phyloP scores from a whole-genome alignment of 2,797 vertebrate genomes.

The Bovichtus diacanthus region DNA sequence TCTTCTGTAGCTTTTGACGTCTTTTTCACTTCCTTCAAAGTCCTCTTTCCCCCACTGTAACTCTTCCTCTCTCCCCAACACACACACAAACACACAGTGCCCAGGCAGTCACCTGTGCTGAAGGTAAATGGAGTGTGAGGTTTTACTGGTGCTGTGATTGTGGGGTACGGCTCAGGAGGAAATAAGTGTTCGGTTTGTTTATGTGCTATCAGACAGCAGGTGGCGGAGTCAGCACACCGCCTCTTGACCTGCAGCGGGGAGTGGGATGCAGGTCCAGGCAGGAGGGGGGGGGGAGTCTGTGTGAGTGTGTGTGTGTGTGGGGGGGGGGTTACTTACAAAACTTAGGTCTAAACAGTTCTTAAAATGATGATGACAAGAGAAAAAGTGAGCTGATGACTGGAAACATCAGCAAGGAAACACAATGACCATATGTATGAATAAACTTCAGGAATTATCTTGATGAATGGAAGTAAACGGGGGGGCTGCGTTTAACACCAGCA shows the following conservation, averaged over 20 bases:
- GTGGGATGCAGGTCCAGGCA: slow-evolving; percentile 29
- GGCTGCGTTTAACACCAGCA: too few species aligned
- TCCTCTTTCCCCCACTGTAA: neutral
- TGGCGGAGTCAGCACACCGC: slow-evolving; percentile 71
- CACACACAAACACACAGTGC: slow-evolving; percentile 16
- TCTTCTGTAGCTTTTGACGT: neutral
- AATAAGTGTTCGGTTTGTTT: slow-evolving; percentile 79
- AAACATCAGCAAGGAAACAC: neutral
- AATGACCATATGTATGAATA: too few species aligned
- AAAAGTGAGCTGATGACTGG: neutral
- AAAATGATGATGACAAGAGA: neutral
- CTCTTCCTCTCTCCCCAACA: too few species aligned
- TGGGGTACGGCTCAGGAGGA: slow-evolving; percentile 80
- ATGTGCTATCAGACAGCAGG: slow-evolving; percentile 82
- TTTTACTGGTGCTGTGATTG: slow-evolving; percentile 85
- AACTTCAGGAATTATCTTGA: too few species aligned
- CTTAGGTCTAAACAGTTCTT: slow-evolving; percentile 17
- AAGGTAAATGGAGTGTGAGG: slow-evolving; percentile 86
- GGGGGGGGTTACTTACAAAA: slow-evolving; percentile 14
- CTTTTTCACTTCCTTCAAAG: slow-evolving; percentile 21
- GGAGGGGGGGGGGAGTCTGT: too few species aligned
- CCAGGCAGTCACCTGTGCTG: slow-evolving; percentile 80
- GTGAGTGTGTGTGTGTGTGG: too few species aligned
- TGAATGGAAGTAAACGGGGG: too few species aligned
- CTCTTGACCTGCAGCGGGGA: slow-evolving; percentile 51